Evolutionary conservation across 2,113 vertebrate species (phyloP).

Genomic region (Aegotheles bennettii): DNA sequence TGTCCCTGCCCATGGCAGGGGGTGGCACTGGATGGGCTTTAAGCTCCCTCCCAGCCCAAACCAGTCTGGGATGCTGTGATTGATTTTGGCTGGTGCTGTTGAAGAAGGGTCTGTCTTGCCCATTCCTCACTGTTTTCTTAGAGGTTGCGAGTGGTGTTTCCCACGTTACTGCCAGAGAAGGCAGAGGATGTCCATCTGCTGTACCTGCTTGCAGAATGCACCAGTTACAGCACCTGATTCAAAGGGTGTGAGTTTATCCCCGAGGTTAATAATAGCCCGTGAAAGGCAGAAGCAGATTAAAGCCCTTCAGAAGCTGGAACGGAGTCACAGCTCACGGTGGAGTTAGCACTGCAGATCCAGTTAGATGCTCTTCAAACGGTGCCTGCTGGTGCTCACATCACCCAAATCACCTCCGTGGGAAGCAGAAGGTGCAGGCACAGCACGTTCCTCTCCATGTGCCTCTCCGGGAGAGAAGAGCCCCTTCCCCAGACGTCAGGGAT

Average conservation of each 20-base stretch:
- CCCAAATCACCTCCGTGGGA: accelerated
- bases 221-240: slow-evolving; percentile 18
- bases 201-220: neutral
- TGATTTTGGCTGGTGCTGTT: neutral
- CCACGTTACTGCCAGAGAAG: neutral
- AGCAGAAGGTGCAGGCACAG: neutral
- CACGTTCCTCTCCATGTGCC: accelerated
- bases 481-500: neutral
- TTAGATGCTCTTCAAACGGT: neutral
- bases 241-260: slow-evolving; percentile 19
- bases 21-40: no score
- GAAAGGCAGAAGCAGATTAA: slow-evolving; percentile 51
- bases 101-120: neutral
- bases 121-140: neutral
- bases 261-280: slow-evolving; percentile 47
- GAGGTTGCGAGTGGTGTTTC: neutral
- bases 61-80: no score
- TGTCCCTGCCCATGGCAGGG: no score
- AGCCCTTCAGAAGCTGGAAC: neutral
- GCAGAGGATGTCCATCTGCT: neutral
- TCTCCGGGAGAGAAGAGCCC: accelerated
- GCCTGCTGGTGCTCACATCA: accelerated
- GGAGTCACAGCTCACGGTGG: neutral
- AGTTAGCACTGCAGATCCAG: neutral
- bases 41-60: no score